Evolutionary conservation across 2,888 invertebrate species (phyloP), one percentile per base, ranked within the genome.

Genomic region (Drosophila prostipennis): DNA sequence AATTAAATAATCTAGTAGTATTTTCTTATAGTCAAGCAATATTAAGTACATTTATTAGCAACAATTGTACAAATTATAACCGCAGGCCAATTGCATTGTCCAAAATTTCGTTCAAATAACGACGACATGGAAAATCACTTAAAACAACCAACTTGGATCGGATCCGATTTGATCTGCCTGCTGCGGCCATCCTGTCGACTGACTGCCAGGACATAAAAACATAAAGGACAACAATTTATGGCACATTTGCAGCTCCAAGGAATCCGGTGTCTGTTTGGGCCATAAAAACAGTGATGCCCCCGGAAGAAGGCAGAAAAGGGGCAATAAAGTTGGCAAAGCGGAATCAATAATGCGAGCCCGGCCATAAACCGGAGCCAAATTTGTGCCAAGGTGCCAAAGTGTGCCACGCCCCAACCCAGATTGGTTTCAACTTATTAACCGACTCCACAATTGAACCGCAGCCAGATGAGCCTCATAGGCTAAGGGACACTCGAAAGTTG

Each of bases 151-250:
- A 29, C 51, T 79, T 76, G 54, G 76, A 80, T 80, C 80, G 48
- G 78, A 82, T 80, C 74, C 76, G 79, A 82, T 82, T 74, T 64
- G 72, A 58, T 58, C 56, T 72, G 70, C 39, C 55, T 13, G 10
- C 43, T 56, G 57, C 16, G 36, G 43, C 45, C 37, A 39, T 36
- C 68, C 74, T 46, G 54, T 56, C 74, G 68, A 76, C 63, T 80
- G 76, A 48, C 80, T 79, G 79, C 60, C 64, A 75, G 77, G 36
- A 70, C 60, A 54, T 71, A 63, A 56, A 53, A 68, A 72, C 79
- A 80, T 81, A 85, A 81, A 81, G 78, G 76, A 81, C 72, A 59
- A 79, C 82, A 81, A 85, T 81, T 81, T 81, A 81, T 81, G 82
- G 80, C 81, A 85, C 80, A 81, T 79, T 81, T 78, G 78, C 79